Evolutionary conservation across 92 coral and sea anemone species (phyloP).

Genomic region (Blastomussa wellsi): DNA sequence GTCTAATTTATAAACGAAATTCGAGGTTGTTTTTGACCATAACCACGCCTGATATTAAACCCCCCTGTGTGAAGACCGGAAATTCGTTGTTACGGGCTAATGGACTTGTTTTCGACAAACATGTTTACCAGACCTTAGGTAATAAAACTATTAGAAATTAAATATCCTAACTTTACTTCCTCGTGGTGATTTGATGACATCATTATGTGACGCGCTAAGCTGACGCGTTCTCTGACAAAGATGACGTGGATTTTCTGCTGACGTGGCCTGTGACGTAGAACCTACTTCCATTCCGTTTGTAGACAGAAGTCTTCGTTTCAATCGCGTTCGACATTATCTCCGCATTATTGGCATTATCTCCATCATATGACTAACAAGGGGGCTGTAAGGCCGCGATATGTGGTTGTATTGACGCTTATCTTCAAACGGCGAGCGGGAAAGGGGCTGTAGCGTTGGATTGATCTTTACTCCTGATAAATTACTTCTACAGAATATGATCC

Average conservation of each 20-base stretch:
- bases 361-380: background rate
- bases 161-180: slow-evolving; percentile 21
- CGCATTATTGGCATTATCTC: background rate
- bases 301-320: background rate
- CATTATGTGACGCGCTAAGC: background rate
- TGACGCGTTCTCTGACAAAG: background rate
- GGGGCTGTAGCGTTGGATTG: background rate
- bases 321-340: background rate
- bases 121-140: slow-evolving; percentile 6
- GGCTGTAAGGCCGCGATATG: background rate
- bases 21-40: background rate
- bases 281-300: background rate
- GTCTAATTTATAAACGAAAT: background rate
- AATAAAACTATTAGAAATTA: background rate
- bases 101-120: slow-evolving; percentile 23
- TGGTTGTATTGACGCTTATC: background rate
- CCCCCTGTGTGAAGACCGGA: slow-evolving; percentile 20
- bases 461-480: background rate
- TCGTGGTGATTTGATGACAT: slow-evolving; percentile 10
- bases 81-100: slow-evolving; percentile 21
- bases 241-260: background rate
- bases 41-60: background rate
- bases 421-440: background rate
- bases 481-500: background rate
- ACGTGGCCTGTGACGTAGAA: background rate